These are phyloP conservation scores for Idaea dimidiata DNA, from an alignment of 2,888 invertebrate genomes.

Conservation along the genomic window DNA sequence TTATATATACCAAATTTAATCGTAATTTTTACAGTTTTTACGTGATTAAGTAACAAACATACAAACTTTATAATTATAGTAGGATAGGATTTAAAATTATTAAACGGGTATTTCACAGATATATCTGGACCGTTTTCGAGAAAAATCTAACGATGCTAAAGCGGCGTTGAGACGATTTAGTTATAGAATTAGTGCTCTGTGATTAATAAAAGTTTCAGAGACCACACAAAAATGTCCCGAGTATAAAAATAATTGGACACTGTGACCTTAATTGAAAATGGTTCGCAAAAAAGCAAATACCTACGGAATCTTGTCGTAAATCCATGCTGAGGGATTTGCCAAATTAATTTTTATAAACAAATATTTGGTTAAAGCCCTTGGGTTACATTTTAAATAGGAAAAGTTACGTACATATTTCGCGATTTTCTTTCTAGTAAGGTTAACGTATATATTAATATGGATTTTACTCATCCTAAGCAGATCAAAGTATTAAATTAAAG, in stretches of 20 bases:
- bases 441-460: not conserved
- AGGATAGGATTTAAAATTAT: too few relatives aligned
- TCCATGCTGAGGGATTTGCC: slow-evolving; percentile 19
- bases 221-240: slow-evolving; percentile 19
- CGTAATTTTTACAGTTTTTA: too few relatives aligned
- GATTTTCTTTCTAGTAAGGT: slow-evolving; percentile 5
- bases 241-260: slow-evolving; percentile 25
- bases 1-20: too few relatives aligned
- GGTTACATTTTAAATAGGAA: slow-evolving; percentile 14
- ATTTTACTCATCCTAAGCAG: too few relatives aligned
- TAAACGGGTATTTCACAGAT: too few relatives aligned
- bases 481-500: too few relatives aligned
- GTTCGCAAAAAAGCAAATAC: slow-evolving; percentile 27
- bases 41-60: too few relatives aligned
- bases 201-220: slow-evolving; percentile 1
- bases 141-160: too few relatives aligned
- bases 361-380: slow-evolving; percentile 17
- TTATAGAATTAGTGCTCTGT: too few relatives aligned
- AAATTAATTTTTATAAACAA: slow-evolving; percentile 25
- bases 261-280: slow-evolving; percentile 31
- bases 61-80: too few relatives aligned
- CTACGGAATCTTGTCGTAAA: slow-evolving; percentile 19
- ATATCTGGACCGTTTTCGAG: too few relatives aligned
- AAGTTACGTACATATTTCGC: slow-evolving; percentile 18
- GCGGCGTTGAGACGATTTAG: too few relatives aligned